phyloP scores from a whole-genome alignment of 2,888 invertebrate species.

The Cataglyphis albicans region DNA sequence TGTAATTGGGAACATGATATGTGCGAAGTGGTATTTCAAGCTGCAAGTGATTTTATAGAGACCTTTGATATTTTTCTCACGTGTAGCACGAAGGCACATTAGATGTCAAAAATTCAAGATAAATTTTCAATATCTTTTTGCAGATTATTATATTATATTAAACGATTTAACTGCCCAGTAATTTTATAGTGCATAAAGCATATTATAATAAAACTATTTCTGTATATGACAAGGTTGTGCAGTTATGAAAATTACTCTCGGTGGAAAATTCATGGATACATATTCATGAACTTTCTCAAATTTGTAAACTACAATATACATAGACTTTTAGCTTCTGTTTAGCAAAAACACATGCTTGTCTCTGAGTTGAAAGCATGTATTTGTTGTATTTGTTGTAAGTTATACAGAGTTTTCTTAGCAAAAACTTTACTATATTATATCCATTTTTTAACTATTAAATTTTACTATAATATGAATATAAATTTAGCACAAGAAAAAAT shows the following conservation, averaged over 20 bases:
- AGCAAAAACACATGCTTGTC: background rate
- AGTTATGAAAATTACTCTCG: constrained; percentile 17
- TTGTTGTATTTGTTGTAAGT: background rate
- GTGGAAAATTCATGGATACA: background rate
- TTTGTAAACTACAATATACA: background rate
- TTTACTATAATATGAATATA: background rate
- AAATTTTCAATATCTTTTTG: background rate
- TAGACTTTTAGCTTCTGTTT: background rate
- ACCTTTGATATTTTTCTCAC: background rate
- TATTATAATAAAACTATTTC: background rate
- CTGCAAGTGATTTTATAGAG: background rate
- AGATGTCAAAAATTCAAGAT: background rate
- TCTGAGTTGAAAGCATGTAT: background rate
- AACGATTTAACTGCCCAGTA: background rate
- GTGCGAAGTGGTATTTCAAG: background rate
- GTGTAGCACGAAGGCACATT: background rate
- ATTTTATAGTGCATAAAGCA: background rate
- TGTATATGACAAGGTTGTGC: background rate
- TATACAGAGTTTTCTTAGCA: background rate
- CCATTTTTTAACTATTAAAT: background rate
- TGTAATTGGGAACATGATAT: background rate
- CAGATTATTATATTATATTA: background rate
- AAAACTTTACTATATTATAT: background rate
- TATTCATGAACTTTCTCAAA: constrained; percentile 3
- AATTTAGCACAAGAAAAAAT: background rate